phyloP scores from a whole-genome alignment of 2,797 vertebrate genomes.

The Sebastes matsubarae region DNA sequence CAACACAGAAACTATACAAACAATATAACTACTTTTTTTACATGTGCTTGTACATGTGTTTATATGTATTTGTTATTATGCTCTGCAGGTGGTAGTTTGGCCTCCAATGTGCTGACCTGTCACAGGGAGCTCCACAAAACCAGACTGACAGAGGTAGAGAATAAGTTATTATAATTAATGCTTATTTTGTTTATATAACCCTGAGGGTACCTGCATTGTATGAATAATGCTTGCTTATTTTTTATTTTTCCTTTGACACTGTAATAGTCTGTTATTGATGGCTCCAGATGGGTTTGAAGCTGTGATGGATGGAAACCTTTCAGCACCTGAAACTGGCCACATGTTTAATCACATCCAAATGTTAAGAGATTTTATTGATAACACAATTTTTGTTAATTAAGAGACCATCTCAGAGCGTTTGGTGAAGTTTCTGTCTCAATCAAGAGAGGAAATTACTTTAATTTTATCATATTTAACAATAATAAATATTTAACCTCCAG shows the following conservation, averaged over 20 bases:
- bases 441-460: neutral
- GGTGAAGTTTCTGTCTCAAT: neutral
- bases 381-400: neutral
- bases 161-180: neutral
- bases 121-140: constrained; percentile 48
- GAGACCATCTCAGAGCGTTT: neutral
- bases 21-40: accelerated
- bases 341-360: neutral
- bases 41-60: neutral
- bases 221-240: neutral
- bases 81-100: constrained; percentile 66
- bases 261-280: neutral
- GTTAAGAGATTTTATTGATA: neutral
- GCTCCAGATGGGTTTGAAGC: neutral
- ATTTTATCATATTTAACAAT: neutral
- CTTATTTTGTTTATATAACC: neutral
- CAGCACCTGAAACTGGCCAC: neutral
- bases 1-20: neutral
- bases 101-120: constrained; percentile 46
- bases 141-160: constrained; percentile 55
- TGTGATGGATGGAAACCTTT: neutral
- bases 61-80: neutral
- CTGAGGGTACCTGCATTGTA: neutral
- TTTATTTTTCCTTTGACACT: neutral
- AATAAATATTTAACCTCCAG: neutral